Evolutionary conservation across 1,140 invertebrate genomes (phyloP).

Genomic region (Trichonephila inaurata): DNA sequence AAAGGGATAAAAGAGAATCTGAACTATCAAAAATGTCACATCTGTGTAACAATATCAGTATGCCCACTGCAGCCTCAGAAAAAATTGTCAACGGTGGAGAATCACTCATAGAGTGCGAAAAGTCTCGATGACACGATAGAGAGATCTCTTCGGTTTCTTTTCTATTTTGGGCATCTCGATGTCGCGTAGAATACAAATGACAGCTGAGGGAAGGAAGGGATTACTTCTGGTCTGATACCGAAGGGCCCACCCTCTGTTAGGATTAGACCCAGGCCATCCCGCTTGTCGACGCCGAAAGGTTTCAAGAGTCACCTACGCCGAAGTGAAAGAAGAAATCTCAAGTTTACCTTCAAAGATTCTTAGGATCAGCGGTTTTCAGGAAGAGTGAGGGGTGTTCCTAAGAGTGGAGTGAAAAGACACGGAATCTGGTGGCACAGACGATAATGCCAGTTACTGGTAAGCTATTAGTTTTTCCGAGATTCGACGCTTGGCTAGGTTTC

Average conservation of each 20-base stretch:
- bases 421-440: too few species aligned
- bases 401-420: too few species aligned
- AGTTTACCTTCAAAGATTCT: not conserved
- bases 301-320: not conserved
- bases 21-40: not conserved
- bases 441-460: too few species aligned
- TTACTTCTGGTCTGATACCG: constrained; percentile 35
- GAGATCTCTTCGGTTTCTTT: not conserved
- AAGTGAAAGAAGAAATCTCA: too few species aligned
- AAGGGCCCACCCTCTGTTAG: not conserved
- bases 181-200: not conserved
- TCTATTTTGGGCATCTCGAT: not conserved
- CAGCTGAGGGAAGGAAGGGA: constrained; percentile 14
- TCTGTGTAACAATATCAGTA: not conserved
- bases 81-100: not conserved
- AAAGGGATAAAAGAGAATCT: too few species aligned
- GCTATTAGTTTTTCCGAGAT: too few species aligned
- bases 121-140: not conserved
- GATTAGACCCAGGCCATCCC: constrained; percentile 1
- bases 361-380: not conserved
- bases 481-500: too few species aligned
- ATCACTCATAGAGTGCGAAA: constrained; percentile 13
- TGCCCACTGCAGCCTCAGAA: not conserved
- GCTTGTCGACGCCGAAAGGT: not conserved
- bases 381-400: not conserved